phyloP scores from a whole-genome alignment of 2,888 invertebrate species.

The Mimachlamys varia region DNA sequence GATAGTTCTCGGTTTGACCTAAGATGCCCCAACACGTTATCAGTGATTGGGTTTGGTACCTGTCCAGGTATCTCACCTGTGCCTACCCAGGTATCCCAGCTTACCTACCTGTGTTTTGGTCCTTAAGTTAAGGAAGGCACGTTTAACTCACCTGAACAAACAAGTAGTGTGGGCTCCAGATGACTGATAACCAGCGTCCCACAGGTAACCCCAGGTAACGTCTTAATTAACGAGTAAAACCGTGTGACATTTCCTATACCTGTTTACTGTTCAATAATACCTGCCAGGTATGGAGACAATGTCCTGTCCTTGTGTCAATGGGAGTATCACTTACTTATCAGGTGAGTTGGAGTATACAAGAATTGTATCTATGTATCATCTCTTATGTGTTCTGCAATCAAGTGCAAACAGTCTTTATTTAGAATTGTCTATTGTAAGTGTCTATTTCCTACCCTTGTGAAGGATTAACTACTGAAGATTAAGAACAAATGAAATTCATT shows the following conservation, averaged over 20 bases:
- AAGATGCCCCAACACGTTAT: neutral
- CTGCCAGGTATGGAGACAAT: neutral
- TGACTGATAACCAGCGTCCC: neutral
- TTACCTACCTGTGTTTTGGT: neutral
- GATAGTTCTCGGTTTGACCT: neutral
- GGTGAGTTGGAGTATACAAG: neutral
- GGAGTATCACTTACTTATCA: neutral
- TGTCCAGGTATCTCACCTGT: neutral
- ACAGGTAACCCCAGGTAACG: neutral
- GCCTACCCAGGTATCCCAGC: neutral
- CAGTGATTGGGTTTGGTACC: neutral
- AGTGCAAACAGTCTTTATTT: no score
- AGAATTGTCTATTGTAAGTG: no score
- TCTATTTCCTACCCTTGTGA: no score
- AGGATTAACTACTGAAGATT: no score
- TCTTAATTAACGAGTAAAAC: neutral
- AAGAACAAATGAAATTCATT: no score
- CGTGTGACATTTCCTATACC: neutral
- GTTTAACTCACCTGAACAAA: neutral
- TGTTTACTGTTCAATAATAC: neutral
- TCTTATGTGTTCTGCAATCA: no score
- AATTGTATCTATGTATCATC: neutral
- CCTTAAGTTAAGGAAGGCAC: neutral
- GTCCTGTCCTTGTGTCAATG: neutral
- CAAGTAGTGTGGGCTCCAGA: neutral